Percentiles rank a stretch among this genome's conserved stretches.
These are phyloP conservation scores for Polyommatus iphigenia DNA, from an alignment of 2,888 invertebrate species.

Conservation along the genomic window DNA sequence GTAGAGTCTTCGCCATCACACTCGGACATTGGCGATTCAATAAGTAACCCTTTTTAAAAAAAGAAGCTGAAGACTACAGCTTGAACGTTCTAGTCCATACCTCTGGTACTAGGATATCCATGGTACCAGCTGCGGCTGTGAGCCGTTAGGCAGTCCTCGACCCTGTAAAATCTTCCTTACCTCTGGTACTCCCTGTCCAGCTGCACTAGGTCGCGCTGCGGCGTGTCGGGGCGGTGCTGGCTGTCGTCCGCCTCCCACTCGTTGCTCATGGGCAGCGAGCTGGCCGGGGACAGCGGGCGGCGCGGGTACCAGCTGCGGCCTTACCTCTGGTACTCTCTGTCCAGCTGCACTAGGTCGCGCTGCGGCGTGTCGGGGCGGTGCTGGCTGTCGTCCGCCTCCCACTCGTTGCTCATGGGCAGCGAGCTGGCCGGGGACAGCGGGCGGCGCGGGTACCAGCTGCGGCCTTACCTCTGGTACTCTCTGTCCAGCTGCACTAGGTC, in stretches of 20 bases:
- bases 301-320: constrained; percentile 64
- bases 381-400: constrained; percentile 63
- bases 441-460: constrained; percentile 63
- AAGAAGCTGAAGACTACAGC: too few relatives aligned
- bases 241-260: constrained; percentile 69
- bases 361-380: constrained; percentile 45
- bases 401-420: constrained; percentile 53
- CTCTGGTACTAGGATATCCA: constrained; percentile 38
- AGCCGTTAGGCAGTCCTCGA: too few relatives aligned
- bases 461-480: constrained; percentile 46
- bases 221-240: constrained; percentile 43
- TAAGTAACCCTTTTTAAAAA: too few relatives aligned
- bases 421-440: constrained; percentile 46
- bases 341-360: constrained; percentile 55
- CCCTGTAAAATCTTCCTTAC: not conserved
- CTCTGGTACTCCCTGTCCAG: constrained; percentile 55
- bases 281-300: constrained; percentile 45
- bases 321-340: constrained; percentile 49
- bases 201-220: constrained; percentile 52
- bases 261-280: constrained; percentile 46
- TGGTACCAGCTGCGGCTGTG: too few relatives aligned
- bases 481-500: constrained; percentile 58
- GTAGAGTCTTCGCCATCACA: too few relatives aligned
- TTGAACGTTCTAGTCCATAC: too few relatives aligned
- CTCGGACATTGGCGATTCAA: too few relatives aligned